Evolutionary conservation across 2,888 invertebrate species (phyloP), one percentile per base, ranked within the genome.

Genomic region (Patella caerulea): DNA sequence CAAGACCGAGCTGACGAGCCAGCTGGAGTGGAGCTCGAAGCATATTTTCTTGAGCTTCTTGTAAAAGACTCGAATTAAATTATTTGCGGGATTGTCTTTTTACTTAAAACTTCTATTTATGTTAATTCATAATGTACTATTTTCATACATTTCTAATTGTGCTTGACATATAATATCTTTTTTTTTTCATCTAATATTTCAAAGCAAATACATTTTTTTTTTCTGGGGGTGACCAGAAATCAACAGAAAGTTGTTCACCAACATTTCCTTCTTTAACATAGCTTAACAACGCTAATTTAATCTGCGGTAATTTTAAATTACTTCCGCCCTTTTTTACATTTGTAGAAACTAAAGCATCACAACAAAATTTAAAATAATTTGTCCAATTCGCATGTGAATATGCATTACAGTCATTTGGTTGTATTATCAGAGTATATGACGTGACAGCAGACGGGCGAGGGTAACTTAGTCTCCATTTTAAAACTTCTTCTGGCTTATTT

Each of bases 351-450:
- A 74, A 65, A 14, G 78, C 78, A 34, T 80, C 80, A 29, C 56
- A 54, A 53, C 78, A 78, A 54, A 78, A 77, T 17, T 76, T 71
- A 2, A 77, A 55, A 73, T 80, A 80, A 53, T 69, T 71, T 59
- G 73, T n/a, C 78, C 80, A 80, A 59, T 78, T 80, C 5, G 75
- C 72, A 52, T 80, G 80, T 9, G 55, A 45, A 70, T 24, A 24
- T 24, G 74, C 12, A 56, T 80, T 78, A 11, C 70, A 77, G 19
- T 80, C 77, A 11, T 75, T 65, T 34, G 72, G 71, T 17, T 70
- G 72, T 17, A 80, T 78, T 14, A 55, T 70, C 45, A 76, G 14
- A 17, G 55, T 29, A 72, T 65, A 77, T 3, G 52, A 71, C 17
- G 34, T 52, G 19, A 72, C 4, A 7, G n/a, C 17, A 5, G 55